These are phyloP conservation scores for Drosophila simulans DNA, from an alignment of 1,140 invertebrate genomes.

Conservation along the genomic window DNA sequence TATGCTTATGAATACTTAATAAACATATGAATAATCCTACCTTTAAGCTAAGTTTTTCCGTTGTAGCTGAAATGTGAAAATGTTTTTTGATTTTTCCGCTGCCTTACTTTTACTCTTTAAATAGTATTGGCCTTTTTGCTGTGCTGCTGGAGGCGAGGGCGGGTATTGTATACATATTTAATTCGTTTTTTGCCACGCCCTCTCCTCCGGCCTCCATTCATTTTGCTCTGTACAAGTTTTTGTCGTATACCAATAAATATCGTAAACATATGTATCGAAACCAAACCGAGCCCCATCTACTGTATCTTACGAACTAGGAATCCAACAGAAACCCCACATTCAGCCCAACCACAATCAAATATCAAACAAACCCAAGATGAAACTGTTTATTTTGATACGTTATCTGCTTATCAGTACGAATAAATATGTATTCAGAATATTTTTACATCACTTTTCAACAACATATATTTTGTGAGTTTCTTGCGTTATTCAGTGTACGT, in stretches of 20 bases:
- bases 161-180: conserved; percentile 9
- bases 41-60: conserved; percentile 65
- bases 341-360: conserved; percentile 26
- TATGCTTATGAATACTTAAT: conserved; percentile 49
- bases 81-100: conserved; percentile 47
- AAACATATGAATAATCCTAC: conserved; percentile 61
- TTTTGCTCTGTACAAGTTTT: conserved; percentile 61
- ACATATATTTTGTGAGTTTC: conserved; percentile 59
- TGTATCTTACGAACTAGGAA: conserved; percentile 53
- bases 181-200: conserved; percentile 8
- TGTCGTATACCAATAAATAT: conserved; percentile 62
- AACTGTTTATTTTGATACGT: conserved; percentile 64
- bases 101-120: conserved; percentile 24
- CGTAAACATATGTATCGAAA: conserved; percentile 55
- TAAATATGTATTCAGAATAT: conserved; percentile 59
- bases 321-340: conserved; percentile 58
- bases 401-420: conserved; percentile 58
- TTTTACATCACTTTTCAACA: conserved; percentile 72
- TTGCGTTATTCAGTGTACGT: conserved; percentile 75
- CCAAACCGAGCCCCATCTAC: conserved; percentile 49
- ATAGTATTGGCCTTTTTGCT: conserved; percentile 56
- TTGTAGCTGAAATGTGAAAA: conserved; percentile 81
- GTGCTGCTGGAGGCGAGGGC: conserved; percentile 22
- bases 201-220: conserved; percentile 13
- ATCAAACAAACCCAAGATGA: conserved; percentile 41